A percentile compares a stretch with the other conserved stretches of the same genome.
phyloP scores from a whole-genome alignment of 2,888 invertebrate genomes.

The Dicycla oo region DNA sequence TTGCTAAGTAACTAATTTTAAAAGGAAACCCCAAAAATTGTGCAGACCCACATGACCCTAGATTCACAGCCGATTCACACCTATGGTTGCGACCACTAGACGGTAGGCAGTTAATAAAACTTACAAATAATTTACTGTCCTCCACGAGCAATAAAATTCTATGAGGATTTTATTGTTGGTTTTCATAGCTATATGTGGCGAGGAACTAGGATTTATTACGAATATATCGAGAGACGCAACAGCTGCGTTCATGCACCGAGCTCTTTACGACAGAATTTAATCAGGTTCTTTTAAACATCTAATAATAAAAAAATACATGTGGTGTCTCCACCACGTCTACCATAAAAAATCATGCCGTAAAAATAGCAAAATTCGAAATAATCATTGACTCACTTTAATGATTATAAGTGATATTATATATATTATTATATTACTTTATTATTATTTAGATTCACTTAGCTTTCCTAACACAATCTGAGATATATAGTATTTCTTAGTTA shows the following conservation, averaged over 20 bases:
- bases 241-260: slow-evolving; percentile 70
- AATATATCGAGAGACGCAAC: slow-evolving; percentile 64
- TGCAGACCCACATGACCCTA: not conserved
- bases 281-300: slow-evolving; percentile 46
- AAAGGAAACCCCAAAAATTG: not conserved
- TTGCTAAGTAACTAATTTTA: not conserved
- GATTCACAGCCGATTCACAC: not conserved
- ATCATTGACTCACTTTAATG: not conserved
- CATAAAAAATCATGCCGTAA: too few relatives aligned
- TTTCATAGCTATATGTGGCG: slow-evolving; percentile 11
- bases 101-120: slow-evolving; percentile 11
- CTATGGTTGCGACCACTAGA: not conserved
- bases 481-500: not conserved
- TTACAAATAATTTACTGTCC: slow-evolving; percentile 2
- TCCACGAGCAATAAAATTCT: not conserved
- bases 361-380: not conserved
- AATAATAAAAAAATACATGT: not conserved
- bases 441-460: slow-evolving; percentile 2
- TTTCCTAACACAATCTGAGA: not conserved
- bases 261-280: slow-evolving; percentile 73
- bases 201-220: slow-evolving; percentile 38
- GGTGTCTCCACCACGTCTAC: not conserved
- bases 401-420: too few relatives aligned
- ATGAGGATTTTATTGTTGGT: slow-evolving; percentile 30
- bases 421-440: too few relatives aligned